Evolutionary conservation across 2,888 invertebrate species (phyloP).

Genomic region (Cybosia mesomella): DNA sequence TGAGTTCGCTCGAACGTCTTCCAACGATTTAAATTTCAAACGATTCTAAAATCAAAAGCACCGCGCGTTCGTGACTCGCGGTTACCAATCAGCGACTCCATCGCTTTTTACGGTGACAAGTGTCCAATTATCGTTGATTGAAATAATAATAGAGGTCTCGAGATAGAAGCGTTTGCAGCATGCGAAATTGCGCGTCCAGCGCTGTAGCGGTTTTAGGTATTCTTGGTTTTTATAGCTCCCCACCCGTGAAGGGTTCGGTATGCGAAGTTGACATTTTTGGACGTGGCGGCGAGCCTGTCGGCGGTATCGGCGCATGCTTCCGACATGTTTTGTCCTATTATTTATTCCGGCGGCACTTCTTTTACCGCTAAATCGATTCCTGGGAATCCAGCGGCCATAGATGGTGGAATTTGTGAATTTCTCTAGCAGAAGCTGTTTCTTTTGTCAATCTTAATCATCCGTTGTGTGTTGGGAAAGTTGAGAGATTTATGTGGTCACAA

Average conservation of each 20-base stretch:
- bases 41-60: slow-evolving; percentile 65
- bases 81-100: slow-evolving; percentile 61
- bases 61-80: slow-evolving; percentile 67
- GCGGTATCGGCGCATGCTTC: slow-evolving; percentile 66
- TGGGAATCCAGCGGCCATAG: slow-evolving; percentile 62
- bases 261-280: slow-evolving; percentile 68
- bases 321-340: slow-evolving; percentile 77
- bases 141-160: slow-evolving; percentile 78
- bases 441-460: slow-evolving; percentile 74
- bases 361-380: slow-evolving; percentile 69
- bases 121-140: slow-evolving; percentile 83
- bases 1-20: slow-evolving; percentile 54
- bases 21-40: slow-evolving; percentile 70
- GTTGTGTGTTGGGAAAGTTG: slow-evolving; percentile 57
- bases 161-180: slow-evolving; percentile 68
- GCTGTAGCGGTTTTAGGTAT: slow-evolving; percentile 49
- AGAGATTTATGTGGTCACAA: slow-evolving; percentile 66
- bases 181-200: slow-evolving; percentile 66
- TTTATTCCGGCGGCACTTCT: slow-evolving; percentile 71
- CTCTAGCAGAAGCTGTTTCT: slow-evolving; percentile 63
- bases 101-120: slow-evolving; percentile 77
- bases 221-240: slow-evolving; percentile 67
- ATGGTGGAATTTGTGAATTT: slow-evolving; percentile 59
- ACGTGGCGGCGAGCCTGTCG: slow-evolving; percentile 71
- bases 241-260: slow-evolving; percentile 77